Conservation (phyloP, 2,113 vertebrate genomes). For the Prolemur simus region DNA sequence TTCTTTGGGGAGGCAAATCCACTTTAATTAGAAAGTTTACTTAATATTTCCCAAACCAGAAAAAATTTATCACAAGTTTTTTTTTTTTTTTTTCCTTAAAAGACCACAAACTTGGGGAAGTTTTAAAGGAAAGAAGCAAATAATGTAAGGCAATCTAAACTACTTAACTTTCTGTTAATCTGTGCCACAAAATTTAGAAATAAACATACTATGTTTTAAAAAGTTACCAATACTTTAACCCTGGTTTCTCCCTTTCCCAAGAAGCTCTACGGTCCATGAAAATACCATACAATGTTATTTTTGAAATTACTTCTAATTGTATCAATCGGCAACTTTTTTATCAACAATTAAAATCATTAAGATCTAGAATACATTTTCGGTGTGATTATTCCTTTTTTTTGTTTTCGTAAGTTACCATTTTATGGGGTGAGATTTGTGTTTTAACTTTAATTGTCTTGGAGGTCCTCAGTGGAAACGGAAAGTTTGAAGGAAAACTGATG, state of each 20-base stretch:
- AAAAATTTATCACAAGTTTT: neutral
- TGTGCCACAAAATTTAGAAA: neutral
- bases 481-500: slow-evolving; percentile 18
- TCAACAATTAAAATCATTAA: slow-evolving; percentile 54
- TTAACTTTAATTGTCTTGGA: neutral
- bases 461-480: neutral
- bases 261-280: slow-evolving; percentile 6
- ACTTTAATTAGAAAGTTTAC: neutral
- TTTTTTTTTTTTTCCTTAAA: neutral
- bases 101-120: neutral
- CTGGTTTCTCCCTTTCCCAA: neutral
- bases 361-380: neutral
- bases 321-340: neutral
- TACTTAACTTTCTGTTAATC: slow-evolving; percentile 16
- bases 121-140: neutral
- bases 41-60: slow-evolving; percentile 6
- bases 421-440: slow-evolving; percentile 34
- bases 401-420: slow-evolving; percentile 37
- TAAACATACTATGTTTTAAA: slow-evolving; percentile 7
- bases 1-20: neutral
- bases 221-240: slow-evolving; percentile 2
- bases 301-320: slow-evolving; percentile 52
- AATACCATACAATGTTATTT: slow-evolving; percentile 44
- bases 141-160: neutral
- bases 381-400: neutral